Percentiles rank a stretch among this genome's conserved stretches.
Conservation (phyloP, 2,888 invertebrate species). For the Apoderus coryli region DNA sequence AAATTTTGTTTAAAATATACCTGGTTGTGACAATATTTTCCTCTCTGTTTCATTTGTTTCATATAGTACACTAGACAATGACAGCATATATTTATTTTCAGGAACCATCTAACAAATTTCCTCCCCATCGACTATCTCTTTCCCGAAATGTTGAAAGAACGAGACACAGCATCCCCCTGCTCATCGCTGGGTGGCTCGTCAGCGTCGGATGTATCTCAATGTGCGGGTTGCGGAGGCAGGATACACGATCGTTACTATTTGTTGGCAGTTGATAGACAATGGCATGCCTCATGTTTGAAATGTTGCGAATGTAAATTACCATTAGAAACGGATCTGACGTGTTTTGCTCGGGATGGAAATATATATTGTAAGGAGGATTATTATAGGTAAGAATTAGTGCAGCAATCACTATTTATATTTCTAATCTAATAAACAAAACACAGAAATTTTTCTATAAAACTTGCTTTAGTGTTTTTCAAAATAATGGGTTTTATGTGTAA, state of each 20-base stretch:
- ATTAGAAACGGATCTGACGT: constrained; percentile 73
- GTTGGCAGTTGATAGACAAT: constrained; percentile 74
- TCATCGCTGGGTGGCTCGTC: constrained; percentile 31
- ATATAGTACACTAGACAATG: constrained; percentile 5
- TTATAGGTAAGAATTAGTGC: constrained; percentile 60
- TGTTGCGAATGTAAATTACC: constrained; percentile 77
- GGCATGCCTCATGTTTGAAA: constrained; percentile 74
- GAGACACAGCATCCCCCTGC: constrained; percentile 33
- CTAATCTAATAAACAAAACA: too few relatives aligned
- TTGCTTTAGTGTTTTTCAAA: too few relatives aligned
- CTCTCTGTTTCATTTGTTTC: background rate
- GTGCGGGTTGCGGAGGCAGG: constrained; percentile 47
- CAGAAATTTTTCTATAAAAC: too few relatives aligned
- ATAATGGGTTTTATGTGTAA: too few relatives aligned
- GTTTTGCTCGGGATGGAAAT: constrained; percentile 77
- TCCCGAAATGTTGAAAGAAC: constrained; percentile 44
- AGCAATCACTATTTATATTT: too few relatives aligned
- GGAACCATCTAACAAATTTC: too few relatives aligned
- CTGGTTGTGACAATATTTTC: too few relatives aligned
- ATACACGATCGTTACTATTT: constrained; percentile 56
- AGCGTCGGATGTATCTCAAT: constrained; percentile 30
- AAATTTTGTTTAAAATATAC: too few relatives aligned
- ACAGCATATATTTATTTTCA: constrained; percentile 3
- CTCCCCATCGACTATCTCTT: constrained; percentile 3
- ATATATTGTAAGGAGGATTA: constrained; percentile 93